Evolutionary conservation across 1,140 invertebrate species (phyloP).

Genomic region (Meloidogyne hapla): DNA sequence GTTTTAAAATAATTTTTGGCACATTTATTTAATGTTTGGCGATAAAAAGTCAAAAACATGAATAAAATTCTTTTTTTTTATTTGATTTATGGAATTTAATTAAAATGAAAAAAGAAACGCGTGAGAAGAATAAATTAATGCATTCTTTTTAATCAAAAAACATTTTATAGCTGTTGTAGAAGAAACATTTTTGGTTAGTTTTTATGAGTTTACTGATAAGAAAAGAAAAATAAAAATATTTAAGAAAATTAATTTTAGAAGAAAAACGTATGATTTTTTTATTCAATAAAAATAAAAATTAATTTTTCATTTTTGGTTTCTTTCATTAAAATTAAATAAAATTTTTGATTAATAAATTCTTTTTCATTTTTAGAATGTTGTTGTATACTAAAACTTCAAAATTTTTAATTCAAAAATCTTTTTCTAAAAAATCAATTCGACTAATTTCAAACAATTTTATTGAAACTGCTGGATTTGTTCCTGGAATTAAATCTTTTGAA

Average conservation of each 20-base stretch:
- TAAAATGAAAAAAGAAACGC: neutral
- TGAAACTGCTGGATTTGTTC: slow-evolving; percentile 32
- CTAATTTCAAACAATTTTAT: slow-evolving; percentile 38
- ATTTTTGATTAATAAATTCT: too few relatives aligned
- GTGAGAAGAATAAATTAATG: neutral
- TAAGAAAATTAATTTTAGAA: neutral
- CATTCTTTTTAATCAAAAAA: too few relatives aligned
- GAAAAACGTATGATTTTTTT: too few relatives aligned
- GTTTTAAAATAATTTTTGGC: neutral
- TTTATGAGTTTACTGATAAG: neutral
- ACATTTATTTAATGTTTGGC: neutral
- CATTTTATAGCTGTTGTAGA: too few relatives aligned
- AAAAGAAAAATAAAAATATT: too few relatives aligned
- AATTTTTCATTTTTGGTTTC: too few relatives aligned
- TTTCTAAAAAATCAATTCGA: slow-evolving; percentile 8
- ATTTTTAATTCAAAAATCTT: neutral
- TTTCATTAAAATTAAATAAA: too few relatives aligned
- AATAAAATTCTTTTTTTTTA: neutral
- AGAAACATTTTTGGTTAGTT: neutral
- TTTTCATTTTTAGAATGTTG: neutral
- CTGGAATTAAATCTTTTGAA: slow-evolving; percentile 29
- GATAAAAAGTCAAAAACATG: neutral
- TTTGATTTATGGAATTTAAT: neutral
- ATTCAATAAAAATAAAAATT: too few relatives aligned
- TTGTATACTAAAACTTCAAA: neutral